Evolutionary conservation across 2,113 vertebrate genomes (phyloP), one percentile per base, ranked within the genome.

Genomic region (Siniperca chuatsi): DNA sequence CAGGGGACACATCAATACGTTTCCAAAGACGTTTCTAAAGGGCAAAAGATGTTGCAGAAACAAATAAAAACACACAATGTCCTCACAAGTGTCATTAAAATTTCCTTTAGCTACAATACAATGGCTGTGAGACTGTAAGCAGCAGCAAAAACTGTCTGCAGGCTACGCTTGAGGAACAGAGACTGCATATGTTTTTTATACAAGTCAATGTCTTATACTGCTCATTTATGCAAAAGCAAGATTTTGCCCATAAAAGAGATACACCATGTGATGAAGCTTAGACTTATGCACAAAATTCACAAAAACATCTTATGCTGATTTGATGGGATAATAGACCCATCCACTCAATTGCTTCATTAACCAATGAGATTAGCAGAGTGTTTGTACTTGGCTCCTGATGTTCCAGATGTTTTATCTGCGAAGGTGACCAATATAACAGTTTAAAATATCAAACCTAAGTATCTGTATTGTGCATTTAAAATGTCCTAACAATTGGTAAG

Each of bases 31-130:
- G 58, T 75, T 66, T 84, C 40, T 18, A 78, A 74, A 70, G 25
- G 40, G 65, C 54, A 50, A 57, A 65, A 20, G 13, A 69, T 82
- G 75, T 46, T 46, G 46, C 48, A 67, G 29, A 55, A 79, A 79
- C 66, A 80, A 76, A 86, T 65, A 72, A 73, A 83, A 33, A 60
- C 40, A 55, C 33, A 46, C 73, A 54, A 18, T 75, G 71, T 79
- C 33, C 69, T 79, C 48, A 52, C 0, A 9, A 65, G 35, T 25
- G 35, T 44, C 77, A 84, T 90, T 82, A 78, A 82, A 84, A 60
- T 75, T 75, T 42, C 23, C 81, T 78, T 42, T 3, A 4, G 73
- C 52, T 52, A 5, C 42, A 60, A n/a, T 23, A 42, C 35, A 61
- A 60, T 33, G 25, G 40, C 72, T 42, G 50, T 29, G 48, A 65